phyloP scores from a whole-genome alignment of 2,797 vertebrate genomes.

The Peromyscus eremicus region DNA sequence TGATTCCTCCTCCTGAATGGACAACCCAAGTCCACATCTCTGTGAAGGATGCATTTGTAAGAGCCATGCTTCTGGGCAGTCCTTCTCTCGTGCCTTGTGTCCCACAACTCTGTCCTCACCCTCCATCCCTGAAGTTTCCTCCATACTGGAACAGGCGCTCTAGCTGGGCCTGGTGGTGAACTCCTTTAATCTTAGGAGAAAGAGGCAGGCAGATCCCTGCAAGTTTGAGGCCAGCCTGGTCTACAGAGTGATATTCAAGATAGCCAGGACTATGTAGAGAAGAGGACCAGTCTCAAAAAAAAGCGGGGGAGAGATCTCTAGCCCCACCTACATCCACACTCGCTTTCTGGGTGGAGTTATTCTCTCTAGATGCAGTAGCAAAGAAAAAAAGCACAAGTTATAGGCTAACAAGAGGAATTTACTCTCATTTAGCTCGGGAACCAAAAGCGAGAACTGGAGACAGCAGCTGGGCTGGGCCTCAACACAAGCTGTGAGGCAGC shows the following conservation, averaged over 20 bases:
- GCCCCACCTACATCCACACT: background rate
- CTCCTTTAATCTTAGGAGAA: background rate
- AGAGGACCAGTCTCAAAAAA: background rate
- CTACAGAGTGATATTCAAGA: background rate
- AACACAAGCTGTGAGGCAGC: accelerated
- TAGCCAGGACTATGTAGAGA: background rate
- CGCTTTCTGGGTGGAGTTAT: background rate
- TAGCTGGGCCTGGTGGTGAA: background rate
- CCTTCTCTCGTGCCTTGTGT: background rate
- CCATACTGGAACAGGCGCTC: background rate
- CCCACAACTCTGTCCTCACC: background rate
- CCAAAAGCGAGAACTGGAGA: accelerated
- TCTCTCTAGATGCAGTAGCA: background rate
- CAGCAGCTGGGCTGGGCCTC: background rate
- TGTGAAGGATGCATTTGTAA: accelerated
- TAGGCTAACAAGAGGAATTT: background rate
- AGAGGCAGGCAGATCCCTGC: background rate
- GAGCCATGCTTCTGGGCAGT: background rate
- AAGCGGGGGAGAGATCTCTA: background rate
- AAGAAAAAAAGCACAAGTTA: background rate
- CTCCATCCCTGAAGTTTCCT: background rate
- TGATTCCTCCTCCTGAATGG: background rate
- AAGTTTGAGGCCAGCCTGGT: background rate
- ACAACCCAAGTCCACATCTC: accelerated
- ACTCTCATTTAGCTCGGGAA: background rate